phyloP scores from a whole-genome alignment of 2,113 vertebrate genomes.

The Microtus pennsylvanicus region DNA sequence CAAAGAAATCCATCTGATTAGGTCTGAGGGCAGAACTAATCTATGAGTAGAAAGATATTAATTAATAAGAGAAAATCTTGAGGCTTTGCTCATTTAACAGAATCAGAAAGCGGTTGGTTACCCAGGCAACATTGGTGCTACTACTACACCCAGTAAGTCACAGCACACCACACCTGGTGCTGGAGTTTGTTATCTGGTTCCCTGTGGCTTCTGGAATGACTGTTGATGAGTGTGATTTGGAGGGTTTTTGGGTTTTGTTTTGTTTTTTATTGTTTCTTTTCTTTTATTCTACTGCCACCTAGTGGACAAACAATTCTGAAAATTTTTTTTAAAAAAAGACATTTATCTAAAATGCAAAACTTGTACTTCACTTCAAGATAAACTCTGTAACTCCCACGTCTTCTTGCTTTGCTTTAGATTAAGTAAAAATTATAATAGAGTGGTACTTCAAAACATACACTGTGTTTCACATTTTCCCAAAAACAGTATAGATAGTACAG shows the following conservation, averaged over 20 bases:
- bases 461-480: neutral
- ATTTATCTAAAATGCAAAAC: neutral
- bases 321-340: neutral
- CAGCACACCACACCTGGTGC: neutral
- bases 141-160: too few relatives aligned
- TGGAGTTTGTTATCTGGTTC: neutral
- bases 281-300: constrained; percentile 73
- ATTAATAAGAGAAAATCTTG: neutral
- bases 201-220: neutral
- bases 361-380: neutral
- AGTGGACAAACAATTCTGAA: constrained; percentile 44
- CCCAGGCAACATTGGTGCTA: neutral
- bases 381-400: neutral
- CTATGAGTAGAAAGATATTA: neutral
- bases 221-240: neutral
- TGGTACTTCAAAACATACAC: neutral
- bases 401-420: constrained; percentile 23
- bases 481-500: neutral
- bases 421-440: constrained; percentile 13
- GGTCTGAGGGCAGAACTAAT: neutral
- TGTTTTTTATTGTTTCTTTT: neutral
- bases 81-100: neutral
- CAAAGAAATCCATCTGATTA: neutral
- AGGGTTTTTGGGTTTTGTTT: neutral
- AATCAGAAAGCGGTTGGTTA: neutral